Conservation (phyloP, 1,140 invertebrate species). For the Cheumatopsyche charites region DNA sequence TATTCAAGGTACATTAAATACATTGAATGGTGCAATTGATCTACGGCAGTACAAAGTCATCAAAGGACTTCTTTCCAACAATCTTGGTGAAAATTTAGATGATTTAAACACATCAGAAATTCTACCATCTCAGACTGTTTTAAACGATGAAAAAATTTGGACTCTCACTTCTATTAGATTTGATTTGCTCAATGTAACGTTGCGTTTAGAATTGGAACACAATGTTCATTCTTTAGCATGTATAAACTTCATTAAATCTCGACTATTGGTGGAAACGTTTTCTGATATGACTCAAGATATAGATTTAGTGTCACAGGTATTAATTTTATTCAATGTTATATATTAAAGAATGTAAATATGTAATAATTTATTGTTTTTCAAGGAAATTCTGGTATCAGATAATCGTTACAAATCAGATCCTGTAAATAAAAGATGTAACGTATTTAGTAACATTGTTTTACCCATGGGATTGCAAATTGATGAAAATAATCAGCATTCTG, state of each 20-base stretch:
- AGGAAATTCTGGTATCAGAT: constrained; percentile 86
- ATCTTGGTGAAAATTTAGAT: constrained; percentile 89
- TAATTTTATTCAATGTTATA: background rate
- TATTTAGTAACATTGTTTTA: constrained; percentile 89
- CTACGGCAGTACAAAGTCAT: constrained; percentile 87
- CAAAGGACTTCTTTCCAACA: constrained; percentile 85
- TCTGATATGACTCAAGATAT: constrained; percentile 91
- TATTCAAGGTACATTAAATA: constrained; percentile 84
- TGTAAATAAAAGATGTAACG: constrained; percentile 76
- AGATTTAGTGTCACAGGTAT: constrained; percentile 85
- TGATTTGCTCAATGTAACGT: constrained; percentile 86
- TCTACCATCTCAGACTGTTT: background rate
- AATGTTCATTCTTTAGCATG: constrained; percentile 75
- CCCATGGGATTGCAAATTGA: constrained; percentile 64
- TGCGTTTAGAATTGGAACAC: constrained; percentile 70
- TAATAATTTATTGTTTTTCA: constrained; percentile 6
- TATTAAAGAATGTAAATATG: background rate
- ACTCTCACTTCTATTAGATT: constrained; percentile 79
- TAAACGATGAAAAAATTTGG: constrained; percentile 64
- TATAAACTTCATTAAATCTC: constrained; percentile 91
- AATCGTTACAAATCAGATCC: constrained; percentile 75
- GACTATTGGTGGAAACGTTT: constrained; percentile 80
- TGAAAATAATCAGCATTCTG: constrained; percentile 63
- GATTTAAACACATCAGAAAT: constrained; percentile 60
- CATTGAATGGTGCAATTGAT: constrained; percentile 83